phyloP scores from a whole-genome alignment of 2,888 invertebrate genomes.

The Ochropleura plecta region DNA sequence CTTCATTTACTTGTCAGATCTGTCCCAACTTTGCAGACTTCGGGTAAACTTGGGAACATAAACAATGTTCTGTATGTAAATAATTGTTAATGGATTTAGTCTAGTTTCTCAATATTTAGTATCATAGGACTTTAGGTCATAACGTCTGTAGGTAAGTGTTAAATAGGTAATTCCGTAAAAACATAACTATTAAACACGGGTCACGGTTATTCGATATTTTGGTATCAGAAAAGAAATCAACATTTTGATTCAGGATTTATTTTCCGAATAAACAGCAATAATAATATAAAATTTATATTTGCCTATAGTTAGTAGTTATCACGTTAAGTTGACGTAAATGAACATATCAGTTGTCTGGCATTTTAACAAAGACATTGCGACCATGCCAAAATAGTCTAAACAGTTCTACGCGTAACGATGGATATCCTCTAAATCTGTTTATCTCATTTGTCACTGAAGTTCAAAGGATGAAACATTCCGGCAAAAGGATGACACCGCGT shows the following conservation, averaged over 20 bases:
- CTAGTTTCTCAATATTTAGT: conserved; percentile 50
- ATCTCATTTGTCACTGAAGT: conserved; percentile 62
- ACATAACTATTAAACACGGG: too few relatives aligned
- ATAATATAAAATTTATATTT: too few relatives aligned
- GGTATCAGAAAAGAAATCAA: neutral
- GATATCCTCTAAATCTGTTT: conserved; percentile 65
- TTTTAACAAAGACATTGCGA: conserved; percentile 48
- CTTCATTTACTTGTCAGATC: conserved; percentile 62
- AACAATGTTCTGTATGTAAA: conserved; percentile 68
- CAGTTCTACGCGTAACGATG: conserved; percentile 39
- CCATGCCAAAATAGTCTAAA: conserved; percentile 39
- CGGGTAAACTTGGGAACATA: conserved; percentile 61
- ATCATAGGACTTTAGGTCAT: conserved; percentile 31
- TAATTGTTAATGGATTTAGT: conserved; percentile 67
- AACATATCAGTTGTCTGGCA: neutral
- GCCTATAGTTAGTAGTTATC: too few relatives aligned
- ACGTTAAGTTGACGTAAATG: neutral
- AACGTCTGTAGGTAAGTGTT: neutral
- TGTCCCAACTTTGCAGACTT: conserved; percentile 66
- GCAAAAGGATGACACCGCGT: conserved; percentile 67
- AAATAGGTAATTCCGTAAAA: neutral
- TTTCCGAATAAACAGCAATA: too few relatives aligned
- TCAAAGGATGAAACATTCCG: conserved; percentile 63
- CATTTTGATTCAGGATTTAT: neutral
- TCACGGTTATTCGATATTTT: neutral